These are phyloP conservation scores for Anastatus disparis DNA, from an alignment of 1,140 invertebrate species.

Conservation along the genomic window DNA sequence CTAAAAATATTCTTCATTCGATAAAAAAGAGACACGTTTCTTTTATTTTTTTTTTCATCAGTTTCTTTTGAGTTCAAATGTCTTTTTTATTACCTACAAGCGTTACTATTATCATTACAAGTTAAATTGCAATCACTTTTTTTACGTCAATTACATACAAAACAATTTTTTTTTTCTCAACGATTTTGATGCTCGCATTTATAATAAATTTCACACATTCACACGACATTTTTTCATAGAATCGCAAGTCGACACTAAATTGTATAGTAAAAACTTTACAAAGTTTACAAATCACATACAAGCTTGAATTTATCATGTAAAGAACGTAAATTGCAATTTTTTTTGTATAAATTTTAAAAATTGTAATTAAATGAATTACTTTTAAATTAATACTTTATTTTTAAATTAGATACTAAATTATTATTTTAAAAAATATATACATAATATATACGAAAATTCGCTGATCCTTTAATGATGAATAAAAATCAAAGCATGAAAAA, in stretches of 20 bases:
- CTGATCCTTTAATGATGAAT: background rate
- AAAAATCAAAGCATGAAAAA: slow-evolving; percentile 7
- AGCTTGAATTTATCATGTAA: slow-evolving; percentile 27
- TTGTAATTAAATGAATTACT: too few relatives aligned
- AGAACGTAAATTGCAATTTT: background rate
- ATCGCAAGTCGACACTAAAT: slow-evolving; percentile 9
- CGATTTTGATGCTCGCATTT: slow-evolving; percentile 21
- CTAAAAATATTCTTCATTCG: background rate
- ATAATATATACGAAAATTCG: background rate
- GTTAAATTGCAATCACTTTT: slow-evolving; percentile 31
- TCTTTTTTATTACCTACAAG: slow-evolving; percentile 30
- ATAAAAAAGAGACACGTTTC: slow-evolving; percentile 17
- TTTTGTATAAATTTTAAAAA: background rate
- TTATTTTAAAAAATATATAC: background rate
- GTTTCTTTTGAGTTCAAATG: slow-evolving; percentile 30
- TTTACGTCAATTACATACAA: slow-evolving; percentile 41
- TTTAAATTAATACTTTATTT: too few relatives aligned
- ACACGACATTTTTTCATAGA: slow-evolving; percentile 1
- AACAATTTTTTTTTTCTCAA: slow-evolving; percentile 32
- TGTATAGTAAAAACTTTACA: slow-evolving; percentile 35
- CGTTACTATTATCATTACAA: slow-evolving; percentile 32
- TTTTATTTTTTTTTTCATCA: slow-evolving; percentile 2
- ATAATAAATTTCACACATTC: background rate
- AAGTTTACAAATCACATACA: slow-evolving; percentile 41
- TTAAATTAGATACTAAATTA: too few relatives aligned